phyloP scores from a whole-genome alignment of 2,797 vertebrate genomes.

The Rhynchotus rufescens region DNA sequence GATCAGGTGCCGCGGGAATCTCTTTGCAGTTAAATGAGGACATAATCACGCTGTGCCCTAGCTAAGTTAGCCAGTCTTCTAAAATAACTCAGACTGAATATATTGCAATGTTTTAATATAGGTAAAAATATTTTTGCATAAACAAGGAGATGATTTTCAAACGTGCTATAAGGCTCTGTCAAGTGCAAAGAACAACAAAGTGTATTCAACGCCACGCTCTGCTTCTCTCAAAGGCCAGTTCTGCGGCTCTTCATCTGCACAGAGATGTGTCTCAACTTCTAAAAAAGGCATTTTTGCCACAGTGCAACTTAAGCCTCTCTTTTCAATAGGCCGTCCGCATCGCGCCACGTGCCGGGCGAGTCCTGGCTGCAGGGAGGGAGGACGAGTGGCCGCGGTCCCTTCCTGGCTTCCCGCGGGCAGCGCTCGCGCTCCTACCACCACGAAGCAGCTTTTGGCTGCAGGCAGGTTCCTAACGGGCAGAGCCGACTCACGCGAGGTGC shows the following conservation, averaged over 20 bases:
- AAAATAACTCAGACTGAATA: not conserved
- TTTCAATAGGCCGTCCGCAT: not conserved
- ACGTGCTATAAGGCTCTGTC: not conserved
- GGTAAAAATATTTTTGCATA: not conserved
- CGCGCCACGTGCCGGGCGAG: not conserved
- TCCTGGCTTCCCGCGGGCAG: not conserved
- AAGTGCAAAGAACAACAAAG: not conserved
- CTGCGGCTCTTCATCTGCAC: not conserved
- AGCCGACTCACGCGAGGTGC: not conserved
- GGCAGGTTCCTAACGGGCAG: not conserved
- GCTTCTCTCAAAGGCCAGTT: not conserved
- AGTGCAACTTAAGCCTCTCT: slow-evolving; percentile 6
- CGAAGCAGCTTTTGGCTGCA: rapidly evolving
- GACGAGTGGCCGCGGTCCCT: not conserved
- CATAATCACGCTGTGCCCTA: not conserved
- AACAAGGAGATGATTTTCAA: not conserved
- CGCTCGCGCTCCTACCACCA: not conserved
- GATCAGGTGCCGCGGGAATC: not conserved
- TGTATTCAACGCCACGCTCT: not conserved
- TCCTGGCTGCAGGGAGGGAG: not conserved
- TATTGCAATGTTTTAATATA: not conserved
- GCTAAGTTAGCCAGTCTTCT: not conserved
- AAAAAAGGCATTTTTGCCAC: slow-evolving; percentile 53
- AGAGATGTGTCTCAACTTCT: not conserved
- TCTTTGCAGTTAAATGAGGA: not conserved